Conservation (phyloP, 2,113 vertebrate genomes). For the Ctenomys sociabilis region DNA sequence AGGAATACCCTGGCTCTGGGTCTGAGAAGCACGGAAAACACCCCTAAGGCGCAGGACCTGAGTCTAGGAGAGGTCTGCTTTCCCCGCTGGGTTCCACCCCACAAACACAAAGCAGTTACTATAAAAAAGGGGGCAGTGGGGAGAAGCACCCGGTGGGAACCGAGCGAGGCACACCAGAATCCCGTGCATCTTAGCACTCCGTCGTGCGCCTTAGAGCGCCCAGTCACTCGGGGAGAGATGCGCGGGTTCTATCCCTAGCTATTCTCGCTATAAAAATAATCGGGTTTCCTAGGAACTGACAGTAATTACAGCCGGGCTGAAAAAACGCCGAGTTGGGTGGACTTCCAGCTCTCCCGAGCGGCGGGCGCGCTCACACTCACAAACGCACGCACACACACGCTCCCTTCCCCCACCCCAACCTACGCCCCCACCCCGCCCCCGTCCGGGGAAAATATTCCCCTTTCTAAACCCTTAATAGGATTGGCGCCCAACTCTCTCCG, state of each 20-base stretch:
- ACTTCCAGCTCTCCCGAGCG: slow-evolving; percentile 57
- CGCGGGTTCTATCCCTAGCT: slow-evolving; percentile 19
- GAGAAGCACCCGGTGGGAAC: not conserved
- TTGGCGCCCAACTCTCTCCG: slow-evolving; percentile 89
- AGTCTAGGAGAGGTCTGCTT: not conserved
- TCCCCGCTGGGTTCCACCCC: not conserved
- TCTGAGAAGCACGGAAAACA: not conserved
- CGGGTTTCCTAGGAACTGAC: slow-evolving; percentile 84
- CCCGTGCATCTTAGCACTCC: not conserved
- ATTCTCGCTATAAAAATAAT: slow-evolving; percentile 69
- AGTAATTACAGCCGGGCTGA: slow-evolving; percentile 75
- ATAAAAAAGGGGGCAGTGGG: not conserved
- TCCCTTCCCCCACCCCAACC: slow-evolving; percentile 21
- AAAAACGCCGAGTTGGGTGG: slow-evolving; percentile 75
- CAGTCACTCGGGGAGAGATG: slow-evolving; percentile 1
- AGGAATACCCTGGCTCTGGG: not conserved
- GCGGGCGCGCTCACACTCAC: slow-evolving; percentile 43
- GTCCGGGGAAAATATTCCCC: slow-evolving; percentile 76
- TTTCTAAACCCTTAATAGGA: slow-evolving; percentile 87
- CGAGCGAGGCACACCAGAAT: not conserved
- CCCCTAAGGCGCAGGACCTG: not conserved
- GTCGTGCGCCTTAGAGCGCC: not conserved
- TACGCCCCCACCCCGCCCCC: slow-evolving; percentile 39
- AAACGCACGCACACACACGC: slow-evolving; percentile 40
- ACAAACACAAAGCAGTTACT: not conserved